Conservation (phyloP, 2,113 vertebrate genomes). For the Bostrychus sinensis region DNA sequence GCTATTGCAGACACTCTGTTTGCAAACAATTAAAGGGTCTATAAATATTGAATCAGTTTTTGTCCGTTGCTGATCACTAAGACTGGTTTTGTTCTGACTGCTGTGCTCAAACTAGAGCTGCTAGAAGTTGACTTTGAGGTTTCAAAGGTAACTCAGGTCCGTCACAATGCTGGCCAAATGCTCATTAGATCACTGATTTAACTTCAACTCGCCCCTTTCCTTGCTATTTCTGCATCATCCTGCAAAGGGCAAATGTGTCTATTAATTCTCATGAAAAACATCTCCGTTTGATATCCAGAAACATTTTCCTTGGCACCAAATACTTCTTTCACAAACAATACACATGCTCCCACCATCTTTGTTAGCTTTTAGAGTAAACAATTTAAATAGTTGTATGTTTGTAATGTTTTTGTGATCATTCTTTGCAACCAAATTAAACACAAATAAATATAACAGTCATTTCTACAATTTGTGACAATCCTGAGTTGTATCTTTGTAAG, state of each 20-base stretch:
- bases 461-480: too few species aligned
- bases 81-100: slow-evolving; percentile 10
- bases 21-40: too few species aligned
- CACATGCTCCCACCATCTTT: too few species aligned
- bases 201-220: slow-evolving; percentile 23
- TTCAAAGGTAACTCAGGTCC: slow-evolving; percentile 25
- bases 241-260: neutral
- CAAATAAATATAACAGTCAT: too few species aligned
- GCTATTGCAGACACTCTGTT: too few species aligned
- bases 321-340: slow-evolving; percentile 1
- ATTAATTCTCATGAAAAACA: slow-evolving; percentile 29
- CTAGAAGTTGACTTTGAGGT: slow-evolving; percentile 20
- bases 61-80: slow-evolving; percentile 9
- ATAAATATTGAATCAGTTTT: too few species aligned
- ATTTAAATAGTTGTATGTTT: too few species aligned
- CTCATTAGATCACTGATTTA: slow-evolving; percentile 41
- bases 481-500: too few species aligned
- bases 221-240: too few species aligned
- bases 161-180: neutral
- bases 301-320: slow-evolving; percentile 12
- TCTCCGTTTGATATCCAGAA: slow-evolving; percentile 17
- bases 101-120: neutral
- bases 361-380: too few species aligned
- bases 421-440: too few species aligned
- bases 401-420: too few species aligned